A percentile compares a stretch with the other conserved stretches of the same genome.
Conservation (phyloP, 2,888 invertebrate species). For the Dryococelus australis region DNA sequence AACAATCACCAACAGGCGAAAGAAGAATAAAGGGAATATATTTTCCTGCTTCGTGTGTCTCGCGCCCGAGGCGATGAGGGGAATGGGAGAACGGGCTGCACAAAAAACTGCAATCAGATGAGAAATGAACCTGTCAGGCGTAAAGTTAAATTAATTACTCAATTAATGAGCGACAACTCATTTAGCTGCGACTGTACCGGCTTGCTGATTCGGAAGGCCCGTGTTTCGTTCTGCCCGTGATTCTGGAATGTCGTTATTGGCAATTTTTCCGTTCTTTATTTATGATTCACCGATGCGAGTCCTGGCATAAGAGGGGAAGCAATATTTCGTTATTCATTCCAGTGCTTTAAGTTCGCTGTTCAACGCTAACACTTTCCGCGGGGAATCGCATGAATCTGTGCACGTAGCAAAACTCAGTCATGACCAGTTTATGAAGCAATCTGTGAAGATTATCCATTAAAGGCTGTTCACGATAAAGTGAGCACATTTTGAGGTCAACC, state of each 20-base stretch:
- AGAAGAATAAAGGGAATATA: neutral
- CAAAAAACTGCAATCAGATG: slow-evolving; percentile 27
- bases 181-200: slow-evolving; percentile 22
- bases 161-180: slow-evolving; percentile 41
- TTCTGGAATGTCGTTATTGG: neutral
- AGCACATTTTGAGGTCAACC: too few relatives aligned
- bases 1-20: slow-evolving; percentile 11
- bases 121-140: slow-evolving; percentile 36
- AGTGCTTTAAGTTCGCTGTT: neutral
- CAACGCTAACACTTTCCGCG: neutral
- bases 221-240: neutral
- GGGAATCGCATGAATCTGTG: neutral
- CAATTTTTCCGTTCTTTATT: neutral
- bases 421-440: too few relatives aligned
- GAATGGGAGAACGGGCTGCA: neutral
- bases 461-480: too few relatives aligned
- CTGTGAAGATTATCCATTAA: too few relatives aligned
- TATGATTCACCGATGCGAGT: neutral
- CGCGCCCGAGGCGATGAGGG: neutral
- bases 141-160: slow-evolving; percentile 43
- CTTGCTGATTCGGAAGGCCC: neutral
- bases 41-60: neutral
- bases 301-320: neutral
- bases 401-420: too few relatives aligned
- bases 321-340: neutral